Base-by-base conservation (phyloP, 2,797 vertebrate genomes). In the Molossus molossus region DNA sequence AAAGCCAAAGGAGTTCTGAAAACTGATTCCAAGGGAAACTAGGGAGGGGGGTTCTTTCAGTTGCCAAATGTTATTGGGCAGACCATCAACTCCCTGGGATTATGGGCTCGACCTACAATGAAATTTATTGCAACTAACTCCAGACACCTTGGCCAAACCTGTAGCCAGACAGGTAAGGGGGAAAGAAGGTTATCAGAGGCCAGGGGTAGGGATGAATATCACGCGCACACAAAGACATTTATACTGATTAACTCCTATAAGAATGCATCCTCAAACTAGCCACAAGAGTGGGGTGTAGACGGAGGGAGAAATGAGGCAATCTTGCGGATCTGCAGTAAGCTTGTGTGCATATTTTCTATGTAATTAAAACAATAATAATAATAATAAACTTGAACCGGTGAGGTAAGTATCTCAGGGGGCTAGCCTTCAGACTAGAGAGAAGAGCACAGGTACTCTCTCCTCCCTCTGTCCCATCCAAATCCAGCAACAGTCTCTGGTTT, bases 161-260 rank as follows among this genome's bases (percentile, higher is more conserved):
- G 90, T 91, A 92, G 60, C 72, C 80, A 96, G 91, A 94, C 76
- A 95, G 93, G 92, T 96, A 96, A 96, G 33, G 91, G 81, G 48
- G 57, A 60, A 97, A 83, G 69, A 97, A 94, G 82, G 94, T 97
- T 97, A 95, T 90, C 75, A 60, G 81, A 91, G 84, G 86, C 50
- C n/a, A 33, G 25, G 67, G 69, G 20, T 37, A n/a, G 94, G 81
- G 64, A 86, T 84, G 75, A 76, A 65, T 94, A 93, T 97, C 94
- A 65, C 69, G 29, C 25, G 10, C 93, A 75, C 83, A 92, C 97
- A 96, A 91, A 82, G 89, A 90, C 87, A 89, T 97, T 92, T 81
- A 91, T 96, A 88, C 88, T 60, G 93, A 91, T 94, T 87, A 87
- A 96, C 95, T 91, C 75, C 83, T 84, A 89, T 75, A 76, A 81